Evolutionary conservation across 2,888 invertebrate species (phyloP).

Genomic region (Creontiades dilutus): DNA sequence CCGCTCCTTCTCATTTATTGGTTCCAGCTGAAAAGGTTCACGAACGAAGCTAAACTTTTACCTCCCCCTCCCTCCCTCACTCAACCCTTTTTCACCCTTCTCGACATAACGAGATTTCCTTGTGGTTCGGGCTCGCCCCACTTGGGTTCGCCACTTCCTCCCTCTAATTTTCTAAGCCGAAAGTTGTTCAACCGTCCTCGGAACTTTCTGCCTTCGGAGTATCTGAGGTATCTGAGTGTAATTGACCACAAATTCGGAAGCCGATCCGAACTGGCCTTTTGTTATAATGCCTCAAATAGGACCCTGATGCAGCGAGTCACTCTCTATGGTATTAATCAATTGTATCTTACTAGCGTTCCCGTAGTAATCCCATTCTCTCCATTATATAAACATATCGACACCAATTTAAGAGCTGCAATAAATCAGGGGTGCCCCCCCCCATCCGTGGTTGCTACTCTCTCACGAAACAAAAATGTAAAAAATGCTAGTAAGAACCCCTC

Average conservation of each 20-base stretch:
- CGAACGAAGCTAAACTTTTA: conserved; percentile 6
- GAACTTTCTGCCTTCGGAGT: neutral
- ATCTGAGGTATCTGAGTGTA: neutral
- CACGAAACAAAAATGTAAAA: no score
- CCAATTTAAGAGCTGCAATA: no score
- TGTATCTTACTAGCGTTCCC: no score
- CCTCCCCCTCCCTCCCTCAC: neutral
- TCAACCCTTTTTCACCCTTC: neutral
- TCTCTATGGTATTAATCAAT: neutral
- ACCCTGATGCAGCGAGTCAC: neutral
- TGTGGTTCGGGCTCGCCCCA: neutral
- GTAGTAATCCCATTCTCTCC: no score
- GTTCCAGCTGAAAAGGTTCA: conserved; percentile 6
- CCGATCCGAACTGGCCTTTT: conserved; percentile 18
- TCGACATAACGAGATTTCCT: conserved; percentile 39
- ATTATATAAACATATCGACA: no score
- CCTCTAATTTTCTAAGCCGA: conserved; percentile 32
- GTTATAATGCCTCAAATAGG: neutral
- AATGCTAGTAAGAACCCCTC: no score
- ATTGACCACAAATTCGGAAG: neutral
- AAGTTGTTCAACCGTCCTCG: conserved; percentile 7
- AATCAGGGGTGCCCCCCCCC: no score
- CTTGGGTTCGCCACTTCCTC: neutral
- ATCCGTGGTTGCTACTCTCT: no score
- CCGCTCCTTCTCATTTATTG: conserved; percentile 21